A percentile compares a stretch with the other conserved stretches of the same genome.
Evolutionary conservation across 1,140 invertebrate species (phyloP).

Genomic region (Hetaerina americana): DNA sequence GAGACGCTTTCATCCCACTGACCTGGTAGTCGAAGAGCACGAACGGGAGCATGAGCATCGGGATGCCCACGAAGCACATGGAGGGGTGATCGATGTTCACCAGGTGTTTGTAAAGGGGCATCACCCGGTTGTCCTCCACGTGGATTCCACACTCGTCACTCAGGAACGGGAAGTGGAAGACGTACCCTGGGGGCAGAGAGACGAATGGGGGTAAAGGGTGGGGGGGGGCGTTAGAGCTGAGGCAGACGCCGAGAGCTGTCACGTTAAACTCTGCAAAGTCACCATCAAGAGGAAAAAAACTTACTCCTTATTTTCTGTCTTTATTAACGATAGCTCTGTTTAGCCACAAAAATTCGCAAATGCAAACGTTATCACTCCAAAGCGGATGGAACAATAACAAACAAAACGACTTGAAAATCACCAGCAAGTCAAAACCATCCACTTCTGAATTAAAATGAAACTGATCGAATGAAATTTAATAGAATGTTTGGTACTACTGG

Average conservation of each 20-base stretch:
- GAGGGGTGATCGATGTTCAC: slow-evolving; percentile 55
- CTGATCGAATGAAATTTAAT: too few species aligned
- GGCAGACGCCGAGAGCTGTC: neutral
- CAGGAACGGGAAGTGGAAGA: slow-evolving; percentile 52
- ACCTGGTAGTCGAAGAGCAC: neutral
- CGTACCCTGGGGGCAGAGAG: slow-evolving; percentile 39
- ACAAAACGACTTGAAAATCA: too few species aligned
- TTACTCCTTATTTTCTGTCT: too few species aligned
- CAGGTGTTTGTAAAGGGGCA: slow-evolving; percentile 59
- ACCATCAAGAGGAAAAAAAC: neutral
- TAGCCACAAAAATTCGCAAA: too few species aligned
- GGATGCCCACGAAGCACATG: slow-evolving; percentile 57
- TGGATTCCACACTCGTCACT: slow-evolving; percentile 39
- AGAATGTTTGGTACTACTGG: too few species aligned
- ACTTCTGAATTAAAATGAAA: too few species aligned
- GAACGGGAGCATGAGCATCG: neutral
- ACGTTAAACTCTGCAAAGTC: neutral
- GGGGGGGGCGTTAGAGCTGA: too few species aligned
- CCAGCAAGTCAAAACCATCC: too few species aligned
- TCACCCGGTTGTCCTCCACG: slow-evolving; percentile 45
- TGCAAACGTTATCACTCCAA: too few species aligned
- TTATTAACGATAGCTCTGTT: too few species aligned
- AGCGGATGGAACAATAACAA: too few species aligned
- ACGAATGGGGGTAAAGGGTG: too few species aligned
- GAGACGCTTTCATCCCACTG: neutral